Conservation (phyloP, 2,888 invertebrate genomes). For the Suillia variegata region DNA sequence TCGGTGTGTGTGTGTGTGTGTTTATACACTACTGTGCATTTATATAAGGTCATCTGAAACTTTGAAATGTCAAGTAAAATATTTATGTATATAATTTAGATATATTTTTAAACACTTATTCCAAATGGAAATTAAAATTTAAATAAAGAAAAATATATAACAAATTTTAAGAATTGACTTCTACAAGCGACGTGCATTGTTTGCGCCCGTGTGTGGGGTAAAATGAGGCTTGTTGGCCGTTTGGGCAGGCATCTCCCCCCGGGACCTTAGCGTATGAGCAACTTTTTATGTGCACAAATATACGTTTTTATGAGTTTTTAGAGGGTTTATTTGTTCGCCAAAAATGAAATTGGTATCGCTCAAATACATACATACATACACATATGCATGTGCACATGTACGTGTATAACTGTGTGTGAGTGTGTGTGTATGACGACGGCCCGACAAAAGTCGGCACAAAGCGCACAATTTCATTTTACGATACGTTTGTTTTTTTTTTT, state of each 20-base stretch:
- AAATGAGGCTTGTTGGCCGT: background rate
- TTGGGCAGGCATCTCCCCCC: background rate
- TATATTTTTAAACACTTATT: too few species aligned
- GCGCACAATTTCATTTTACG: conserved; percentile 11
- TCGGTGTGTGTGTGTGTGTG: too few species aligned
- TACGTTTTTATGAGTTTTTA: background rate
- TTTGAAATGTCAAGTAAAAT: too few species aligned
- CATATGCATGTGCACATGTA: background rate
- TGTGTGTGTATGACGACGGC: background rate
- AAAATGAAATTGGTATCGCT: conserved; percentile 13
- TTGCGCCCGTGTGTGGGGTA: background rate
- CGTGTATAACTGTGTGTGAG: background rate
- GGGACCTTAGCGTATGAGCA: conserved; percentile 9
- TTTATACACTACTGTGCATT: too few species aligned
- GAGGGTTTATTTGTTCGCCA: background rate
- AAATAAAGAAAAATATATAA: too few species aligned
- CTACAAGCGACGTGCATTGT: too few species aligned
- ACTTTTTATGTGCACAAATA: conserved; percentile 18
- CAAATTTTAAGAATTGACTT: too few species aligned
- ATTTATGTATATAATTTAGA: too few species aligned
- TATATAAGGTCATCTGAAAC: too few species aligned
- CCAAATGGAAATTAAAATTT: too few species aligned
- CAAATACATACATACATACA: background rate
- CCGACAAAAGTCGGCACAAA: background rate
- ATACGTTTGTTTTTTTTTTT: background rate